Evolutionary conservation across 2,888 invertebrate genomes (phyloP).

Genomic region (Epistrophe grossulariae): DNA sequence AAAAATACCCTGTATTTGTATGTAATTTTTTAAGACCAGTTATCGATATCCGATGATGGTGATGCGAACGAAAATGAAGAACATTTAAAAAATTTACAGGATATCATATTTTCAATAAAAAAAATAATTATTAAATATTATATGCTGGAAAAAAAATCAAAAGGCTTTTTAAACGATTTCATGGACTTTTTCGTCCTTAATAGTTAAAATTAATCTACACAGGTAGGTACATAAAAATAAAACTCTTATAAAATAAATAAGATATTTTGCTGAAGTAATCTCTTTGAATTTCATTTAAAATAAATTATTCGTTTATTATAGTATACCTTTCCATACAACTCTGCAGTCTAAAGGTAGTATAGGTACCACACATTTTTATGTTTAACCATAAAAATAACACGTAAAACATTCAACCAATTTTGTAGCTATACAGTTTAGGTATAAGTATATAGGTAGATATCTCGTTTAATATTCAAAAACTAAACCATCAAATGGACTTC

Average conservation of each 20-base stretch:
- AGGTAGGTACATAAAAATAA: background rate
- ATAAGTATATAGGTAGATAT: background rate
- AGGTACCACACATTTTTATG: constrained; percentile 2
- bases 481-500: constrained; percentile 53
- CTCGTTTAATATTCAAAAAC: constrained; percentile 37
- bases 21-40: too few species aligned
- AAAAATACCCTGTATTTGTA: too few species aligned
- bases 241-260: background rate
- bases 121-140: too few species aligned
- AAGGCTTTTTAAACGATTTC: too few species aligned
- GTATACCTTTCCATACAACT: too few species aligned
- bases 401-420: background rate
- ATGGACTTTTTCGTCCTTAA: background rate
- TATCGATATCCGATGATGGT: too few species aligned
- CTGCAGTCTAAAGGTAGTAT: too few species aligned
- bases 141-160: too few species aligned
- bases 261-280: background rate
- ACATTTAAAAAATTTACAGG: too few species aligned
- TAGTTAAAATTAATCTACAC: background rate
- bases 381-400: constrained; percentile 1
- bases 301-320: constrained; percentile 47
- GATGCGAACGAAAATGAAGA: too few species aligned
- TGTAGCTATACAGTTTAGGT: background rate
- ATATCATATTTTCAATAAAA: too few species aligned
- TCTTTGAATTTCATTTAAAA: constrained; percentile 13